A percentile compares a stretch with the other conserved stretches of the same genome.
Evolutionary conservation across 2,797 vertebrate species (phyloP).

Genomic region (Chaenodraco wilsoni): DNA sequence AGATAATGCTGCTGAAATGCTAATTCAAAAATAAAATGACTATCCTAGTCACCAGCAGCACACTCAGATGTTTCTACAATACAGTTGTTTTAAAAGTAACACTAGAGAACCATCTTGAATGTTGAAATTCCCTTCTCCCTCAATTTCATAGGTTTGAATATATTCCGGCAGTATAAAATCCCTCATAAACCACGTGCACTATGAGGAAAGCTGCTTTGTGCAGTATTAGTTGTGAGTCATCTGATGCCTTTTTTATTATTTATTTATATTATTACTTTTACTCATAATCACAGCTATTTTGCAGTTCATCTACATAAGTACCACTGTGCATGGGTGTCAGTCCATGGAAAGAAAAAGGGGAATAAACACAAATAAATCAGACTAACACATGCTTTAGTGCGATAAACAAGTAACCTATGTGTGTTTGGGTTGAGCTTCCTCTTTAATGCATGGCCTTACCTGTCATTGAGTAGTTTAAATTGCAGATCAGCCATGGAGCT

Average conservation of each 20-base stretch:
- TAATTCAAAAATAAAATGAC: background rate
- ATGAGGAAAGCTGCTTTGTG: background rate
- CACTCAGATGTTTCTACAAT: background rate
- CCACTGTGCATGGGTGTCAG: background rate
- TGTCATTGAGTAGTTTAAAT: constrained; percentile 84
- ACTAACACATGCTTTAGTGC: background rate
- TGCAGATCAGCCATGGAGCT: constrained; percentile 79
- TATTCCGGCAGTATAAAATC: background rate
- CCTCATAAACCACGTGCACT: background rate
- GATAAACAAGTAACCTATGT: background rate
- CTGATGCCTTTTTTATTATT: background rate
- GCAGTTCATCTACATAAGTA: background rate
- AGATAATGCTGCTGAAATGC: background rate
- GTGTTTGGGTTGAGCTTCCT: background rate
- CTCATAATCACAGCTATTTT: background rate
- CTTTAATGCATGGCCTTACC: constrained; percentile 72
- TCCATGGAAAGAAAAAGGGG: background rate
- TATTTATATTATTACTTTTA: background rate
- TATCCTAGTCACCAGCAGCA: background rate
- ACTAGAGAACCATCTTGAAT: background rate
- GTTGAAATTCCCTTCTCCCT: background rate
- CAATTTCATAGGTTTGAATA: background rate
- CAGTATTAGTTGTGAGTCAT: background rate
- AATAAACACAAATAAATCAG: background rate
- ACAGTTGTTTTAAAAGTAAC: background rate